Percentiles rank a stretch among this genome's conserved stretches.
phyloP scores from a whole-genome alignment of 2,113 vertebrate species.

The Cebus imitator region DNA sequence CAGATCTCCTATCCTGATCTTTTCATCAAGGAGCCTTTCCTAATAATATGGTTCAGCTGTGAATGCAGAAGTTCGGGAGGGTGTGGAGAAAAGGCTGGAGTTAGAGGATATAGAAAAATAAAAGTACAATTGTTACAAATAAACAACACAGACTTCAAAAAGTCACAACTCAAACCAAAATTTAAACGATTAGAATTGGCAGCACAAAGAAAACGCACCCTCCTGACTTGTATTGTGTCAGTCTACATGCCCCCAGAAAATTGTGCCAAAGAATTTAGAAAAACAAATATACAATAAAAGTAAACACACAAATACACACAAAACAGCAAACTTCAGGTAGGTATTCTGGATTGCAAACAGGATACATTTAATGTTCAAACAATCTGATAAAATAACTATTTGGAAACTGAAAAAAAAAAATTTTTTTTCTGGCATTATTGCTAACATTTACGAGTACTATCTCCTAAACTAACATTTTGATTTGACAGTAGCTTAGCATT shows the following conservation, averaged over 20 bases:
- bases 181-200: conserved; percentile 76
- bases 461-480: neutral
- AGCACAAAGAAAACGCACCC: conserved; percentile 77
- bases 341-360: conserved; percentile 83
- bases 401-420: conserved; percentile 77
- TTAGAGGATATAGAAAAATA: conserved; percentile 78
- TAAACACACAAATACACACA: conserved; percentile 66
- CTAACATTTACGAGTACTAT: neutral
- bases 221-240: conserved; percentile 81
- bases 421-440: neutral
- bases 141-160: conserved; percentile 72
- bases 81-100: conserved; percentile 39
- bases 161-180: no score
- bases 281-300: conserved; percentile 68
- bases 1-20: no score
- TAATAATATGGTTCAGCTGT: no score
- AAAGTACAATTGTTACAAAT: conserved; percentile 67
- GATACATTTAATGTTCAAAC: conserved; percentile 83
- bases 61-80: conserved; percentile 74
- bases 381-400: conserved; percentile 84
- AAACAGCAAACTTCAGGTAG: conserved; percentile 82
- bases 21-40: no score
- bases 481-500: neutral
- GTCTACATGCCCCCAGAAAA: conserved; percentile 77
- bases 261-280: conserved; percentile 81